Conservation (phyloP, 2,888 invertebrate genomes). For the Laspeyria flexula region DNA sequence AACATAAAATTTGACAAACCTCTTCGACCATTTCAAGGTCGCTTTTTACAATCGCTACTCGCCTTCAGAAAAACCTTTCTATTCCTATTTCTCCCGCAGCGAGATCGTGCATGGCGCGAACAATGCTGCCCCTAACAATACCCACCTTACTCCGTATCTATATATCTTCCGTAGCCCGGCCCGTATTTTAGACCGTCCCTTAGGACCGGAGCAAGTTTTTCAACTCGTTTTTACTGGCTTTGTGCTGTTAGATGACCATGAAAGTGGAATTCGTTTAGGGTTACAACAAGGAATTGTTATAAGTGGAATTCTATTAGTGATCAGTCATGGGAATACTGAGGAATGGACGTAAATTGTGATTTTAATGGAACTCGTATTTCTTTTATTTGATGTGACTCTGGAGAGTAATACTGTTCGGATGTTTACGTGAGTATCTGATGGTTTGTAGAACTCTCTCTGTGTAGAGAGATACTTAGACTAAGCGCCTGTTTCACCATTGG, state of each 20-base stretch:
- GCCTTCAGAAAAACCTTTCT: constrained; percentile 3
- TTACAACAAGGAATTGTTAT: not conserved
- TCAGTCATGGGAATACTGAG: not conserved
- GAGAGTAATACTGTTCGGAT: no score
- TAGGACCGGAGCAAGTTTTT: not conserved
- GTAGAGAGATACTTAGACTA: no score
- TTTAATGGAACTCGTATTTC: not conserved
- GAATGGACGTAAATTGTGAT: not conserved
- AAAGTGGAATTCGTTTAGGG: not conserved
- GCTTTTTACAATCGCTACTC: not conserved
- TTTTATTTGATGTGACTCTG: not conserved
- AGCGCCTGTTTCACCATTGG: no score
- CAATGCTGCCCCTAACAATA: constrained; percentile 14
- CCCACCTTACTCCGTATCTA: not conserved
- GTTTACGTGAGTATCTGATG: no score
- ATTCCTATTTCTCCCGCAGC: constrained; percentile 7
- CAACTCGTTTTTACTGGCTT: not conserved
- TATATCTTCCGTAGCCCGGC: not conserved
- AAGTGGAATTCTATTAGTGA: not conserved
- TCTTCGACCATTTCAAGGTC: no score
- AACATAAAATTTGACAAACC: no score
- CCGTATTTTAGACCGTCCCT: constrained; percentile 6
- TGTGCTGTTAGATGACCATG: not conserved
- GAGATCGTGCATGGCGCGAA: constrained; percentile 15
- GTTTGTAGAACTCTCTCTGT: no score